Evolutionary conservation across 2,797 vertebrate species (phyloP).

Genomic region (Lerista edwardsae): DNA sequence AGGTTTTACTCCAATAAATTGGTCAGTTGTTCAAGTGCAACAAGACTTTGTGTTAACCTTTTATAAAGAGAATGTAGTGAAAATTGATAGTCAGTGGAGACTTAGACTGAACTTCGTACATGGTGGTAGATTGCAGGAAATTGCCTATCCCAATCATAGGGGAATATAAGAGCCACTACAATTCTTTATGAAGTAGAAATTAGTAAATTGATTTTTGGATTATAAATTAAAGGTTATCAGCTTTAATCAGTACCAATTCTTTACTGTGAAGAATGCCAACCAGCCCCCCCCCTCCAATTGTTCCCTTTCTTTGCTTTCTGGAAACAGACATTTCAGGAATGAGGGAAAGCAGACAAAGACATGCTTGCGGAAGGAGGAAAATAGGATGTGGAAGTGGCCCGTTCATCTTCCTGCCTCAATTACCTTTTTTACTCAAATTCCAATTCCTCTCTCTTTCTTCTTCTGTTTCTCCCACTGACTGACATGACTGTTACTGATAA

Average conservation of each 20-base stretch:
- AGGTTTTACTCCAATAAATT: too few relatives aligned
- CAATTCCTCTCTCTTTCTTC: not conserved
- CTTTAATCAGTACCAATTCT: not conserved
- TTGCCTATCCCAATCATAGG: not conserved
- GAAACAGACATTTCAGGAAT: not conserved
- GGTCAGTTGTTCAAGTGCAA: too few relatives aligned
- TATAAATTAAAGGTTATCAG: not conserved
- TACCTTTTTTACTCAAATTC: not conserved
- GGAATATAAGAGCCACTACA: not conserved
- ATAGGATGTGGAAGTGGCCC: not conserved
- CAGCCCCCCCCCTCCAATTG: not conserved
- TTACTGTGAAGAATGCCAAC: too few relatives aligned
- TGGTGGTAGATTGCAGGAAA: not conserved
- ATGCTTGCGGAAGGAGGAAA: not conserved
- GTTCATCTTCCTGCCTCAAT: not conserved
- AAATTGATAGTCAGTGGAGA: not conserved
- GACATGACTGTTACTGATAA: not conserved
- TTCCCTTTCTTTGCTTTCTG: not conserved
- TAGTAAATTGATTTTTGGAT: not conserved
- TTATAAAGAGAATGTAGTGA: not conserved
- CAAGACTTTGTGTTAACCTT: too few relatives aligned
- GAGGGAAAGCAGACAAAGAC: not conserved
- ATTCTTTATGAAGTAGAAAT: not conserved
- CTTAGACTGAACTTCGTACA: not conserved
- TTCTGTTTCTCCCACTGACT: not conserved